Base-by-base conservation (phyloP, 2,797 vertebrate species). In the Gallinago stenura region DNA sequence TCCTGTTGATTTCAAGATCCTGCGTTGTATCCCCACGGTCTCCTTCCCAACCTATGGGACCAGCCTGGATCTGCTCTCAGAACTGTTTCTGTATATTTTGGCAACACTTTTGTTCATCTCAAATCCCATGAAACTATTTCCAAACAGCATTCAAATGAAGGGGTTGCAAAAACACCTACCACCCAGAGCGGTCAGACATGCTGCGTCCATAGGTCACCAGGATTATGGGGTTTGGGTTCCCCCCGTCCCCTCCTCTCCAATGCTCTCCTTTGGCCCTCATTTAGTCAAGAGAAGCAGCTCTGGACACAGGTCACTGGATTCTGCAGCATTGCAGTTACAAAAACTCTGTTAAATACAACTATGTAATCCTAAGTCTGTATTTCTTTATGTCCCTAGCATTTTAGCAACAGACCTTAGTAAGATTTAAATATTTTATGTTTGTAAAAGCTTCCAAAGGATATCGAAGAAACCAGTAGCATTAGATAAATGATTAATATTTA, bases 381-480 rank as follows among this genome's bases (percentile, higher is more conserved):
- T 84, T 90, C 21, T 75, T 41, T 61, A 28, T 60, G 39, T 91
- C 51, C 22, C 46, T 89, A 57, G 37, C 50, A 82, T 80, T 86
- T 73, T 62, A 90, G 87, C 56, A 80, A 87, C 57, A 57, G 80
- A 61, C 75, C 22, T 92, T 85, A 88, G 43, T 93, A 92, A 94
- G 69, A 90, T 91, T 73, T 95, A 95, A 94, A 95, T 95, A 95
- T 92, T 97, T 97, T 71, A 94, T 94, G 65, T 82, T 90, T 91
- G 30, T 93, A 93, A 96, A 97, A 95, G 95, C 56, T 95, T 93
- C 75, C 70, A 80, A 66, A 95, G 26, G 41, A 64, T 89, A 77
- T 37, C 31, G 86, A 72, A 86, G 41, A 93, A 92, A 81, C 54
- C 7, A 60, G 19, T 18, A 61, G 75, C 12, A 81, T 89, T 69